A percentile compares a stretch with the other conserved stretches of the same genome.
These are phyloP conservation scores for Pandemis heparana DNA, from an alignment of 2,888 invertebrate genomes.

Conservation along the genomic window DNA sequence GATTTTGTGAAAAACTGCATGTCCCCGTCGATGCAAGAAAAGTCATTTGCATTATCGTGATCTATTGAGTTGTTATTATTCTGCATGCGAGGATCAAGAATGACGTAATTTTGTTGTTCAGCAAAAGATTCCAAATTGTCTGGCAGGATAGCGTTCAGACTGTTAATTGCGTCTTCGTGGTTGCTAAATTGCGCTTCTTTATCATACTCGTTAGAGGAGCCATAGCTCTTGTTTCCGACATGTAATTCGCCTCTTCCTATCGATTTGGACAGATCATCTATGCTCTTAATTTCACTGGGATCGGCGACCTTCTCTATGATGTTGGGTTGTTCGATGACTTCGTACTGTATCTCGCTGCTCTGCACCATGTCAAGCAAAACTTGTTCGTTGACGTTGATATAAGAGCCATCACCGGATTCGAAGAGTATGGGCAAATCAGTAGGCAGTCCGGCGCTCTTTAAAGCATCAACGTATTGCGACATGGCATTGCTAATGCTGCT, in stretches of 20 bases:
- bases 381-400: slow-evolving; percentile 88
- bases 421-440: slow-evolving; percentile 86
- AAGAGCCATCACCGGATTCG: slow-evolving; percentile 87
- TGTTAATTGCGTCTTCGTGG: slow-evolving; percentile 74
- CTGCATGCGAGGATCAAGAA: slow-evolving; percentile 69
- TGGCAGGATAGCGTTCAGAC: slow-evolving; percentile 74
- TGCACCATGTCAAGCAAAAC: slow-evolving; percentile 85
- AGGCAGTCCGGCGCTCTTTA: slow-evolving; percentile 78
- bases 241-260: slow-evolving; percentile 80
- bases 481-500: slow-evolving; percentile 72
- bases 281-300: slow-evolving; percentile 81
- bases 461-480: slow-evolving; percentile 82
- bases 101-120: slow-evolving; percentile 77
- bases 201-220: slow-evolving; percentile 58
- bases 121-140: slow-evolving; percentile 77
- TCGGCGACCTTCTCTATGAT: slow-evolving; percentile 82
- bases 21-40: slow-evolving; percentile 79
- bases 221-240: slow-evolving; percentile 66
- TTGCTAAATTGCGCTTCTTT: slow-evolving; percentile 67
- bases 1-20: slow-evolving; percentile 82
- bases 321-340: slow-evolving; percentile 82
- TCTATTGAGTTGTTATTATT: slow-evolving; percentile 66
- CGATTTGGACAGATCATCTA: slow-evolving; percentile 80
- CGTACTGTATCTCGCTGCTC: slow-evolving; percentile 82
- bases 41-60: slow-evolving; percentile 69